Base-by-base conservation (phyloP, 1,140 invertebrate genomes). In the Centruroides sculpturatus region DNA sequence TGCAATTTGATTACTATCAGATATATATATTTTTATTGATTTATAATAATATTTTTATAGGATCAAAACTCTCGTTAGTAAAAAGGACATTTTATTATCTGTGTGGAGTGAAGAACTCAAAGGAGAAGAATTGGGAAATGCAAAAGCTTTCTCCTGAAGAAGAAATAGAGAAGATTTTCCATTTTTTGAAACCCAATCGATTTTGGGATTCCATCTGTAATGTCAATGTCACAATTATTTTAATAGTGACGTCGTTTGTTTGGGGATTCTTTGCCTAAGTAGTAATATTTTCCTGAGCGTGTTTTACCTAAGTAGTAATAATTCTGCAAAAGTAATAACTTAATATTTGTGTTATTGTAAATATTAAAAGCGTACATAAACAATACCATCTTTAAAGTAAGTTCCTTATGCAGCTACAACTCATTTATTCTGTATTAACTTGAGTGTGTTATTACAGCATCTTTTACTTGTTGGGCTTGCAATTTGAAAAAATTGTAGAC, bases 191-290 rank as follows among this genome's bases (percentile, higher is more conserved):
- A 9, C 66, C 69, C 56, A 60, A 69, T 47, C 63, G 65, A 5
- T 46, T 59, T 7, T 67, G 61, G 66, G 23, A 23, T 11, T 48
- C 49, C 7, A 34, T 61, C 7, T 59, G 55, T 11, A 63, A 68
- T 60, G 47, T 55, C 6, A 63, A 59, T 57, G 67, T 64, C 0
- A 47, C 67, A 13, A n/a, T 66, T 1, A 34, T 66, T 8, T 11
- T 68, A 8, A 36, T 60, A 6, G 35, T 64, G 11, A 35, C 54
- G 35, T 34, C 64, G 0, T 67, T 66, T 34, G 54, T 68, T 36
- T 68, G 66, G 62, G 66, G 62, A 35, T 68, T 56, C 53, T 68
- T 63, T 56, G 67, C 47, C 56, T 69, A 49, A 60, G 23, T 23
- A 23, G 23, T 23, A 23, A 23, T 23, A 23, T 23, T 23, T n/a